These are phyloP conservation scores for Perca schrenkii DNA, from an alignment of 2,113 vertebrate species.

Conservation along the genomic window DNA sequence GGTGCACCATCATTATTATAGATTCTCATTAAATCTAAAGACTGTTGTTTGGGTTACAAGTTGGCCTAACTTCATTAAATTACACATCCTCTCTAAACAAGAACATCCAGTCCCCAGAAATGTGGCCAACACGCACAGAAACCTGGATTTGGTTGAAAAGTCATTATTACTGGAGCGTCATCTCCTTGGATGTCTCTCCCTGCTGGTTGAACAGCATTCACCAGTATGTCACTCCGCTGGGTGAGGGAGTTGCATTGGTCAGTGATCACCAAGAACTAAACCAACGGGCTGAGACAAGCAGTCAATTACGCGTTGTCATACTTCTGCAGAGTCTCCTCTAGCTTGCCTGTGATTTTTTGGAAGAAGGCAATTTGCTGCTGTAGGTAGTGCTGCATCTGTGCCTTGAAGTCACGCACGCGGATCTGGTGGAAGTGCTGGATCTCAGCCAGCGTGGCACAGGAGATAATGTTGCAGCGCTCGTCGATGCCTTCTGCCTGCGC, in stretches of 20 bases:
- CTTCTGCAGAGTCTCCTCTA: constrained; percentile 96
- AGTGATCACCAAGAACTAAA: constrained; percentile 29
- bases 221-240: constrained; percentile 32
- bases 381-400: constrained; percentile 97
- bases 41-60: constrained; percentile 27
- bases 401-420: constrained; percentile 95
- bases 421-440: constrained; percentile 98
- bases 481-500: constrained; percentile 93
- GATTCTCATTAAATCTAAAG: constrained; percentile 24
- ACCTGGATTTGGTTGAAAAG: constrained; percentile 44
- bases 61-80: constrained; percentile 23
- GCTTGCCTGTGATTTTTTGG: constrained; percentile 95
- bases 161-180: constrained; percentile 12
- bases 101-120: constrained; percentile 34
- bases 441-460: constrained; percentile 96
- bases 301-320: constrained; percentile 90
- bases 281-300: neutral
- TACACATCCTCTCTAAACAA: constrained; percentile 22
- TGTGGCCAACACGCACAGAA: constrained; percentile 29
- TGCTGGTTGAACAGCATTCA: constrained; percentile 36
- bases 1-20: constrained; percentile 7
- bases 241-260: constrained; percentile 9
- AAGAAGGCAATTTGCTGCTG: constrained; percentile 97
- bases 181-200: constrained; percentile 36
- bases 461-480: constrained; percentile 98